Evolutionary conservation across 2,797 vertebrate genomes (phyloP).

Genomic region (Anguilla marmorata): DNA sequence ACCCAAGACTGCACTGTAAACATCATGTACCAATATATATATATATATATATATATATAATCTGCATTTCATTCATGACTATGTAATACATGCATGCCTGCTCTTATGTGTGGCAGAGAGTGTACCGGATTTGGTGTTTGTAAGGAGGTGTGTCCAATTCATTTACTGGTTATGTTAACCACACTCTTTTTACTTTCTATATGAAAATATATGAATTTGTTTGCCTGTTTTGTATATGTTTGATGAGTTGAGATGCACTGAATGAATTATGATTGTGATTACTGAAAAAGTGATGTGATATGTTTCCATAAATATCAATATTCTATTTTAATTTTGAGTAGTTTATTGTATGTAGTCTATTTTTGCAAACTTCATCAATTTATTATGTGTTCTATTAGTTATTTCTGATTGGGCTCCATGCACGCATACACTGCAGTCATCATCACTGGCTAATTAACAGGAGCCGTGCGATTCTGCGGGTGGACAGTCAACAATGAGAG

Average conservation of each 20-base stretch:
- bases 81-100: background rate
- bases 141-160: background rate
- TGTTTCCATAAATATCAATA: background rate
- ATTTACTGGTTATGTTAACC: background rate
- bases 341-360: background rate
- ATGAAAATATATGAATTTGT: no score
- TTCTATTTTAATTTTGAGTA: background rate
- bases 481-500: constrained; percentile 43
- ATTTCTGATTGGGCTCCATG: background rate
- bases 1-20: background rate
- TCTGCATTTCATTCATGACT: background rate
- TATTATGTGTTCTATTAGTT: background rate
- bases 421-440: constrained; percentile 7
- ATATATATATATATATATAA: background rate
- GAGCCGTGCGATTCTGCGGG: constrained; percentile 30
- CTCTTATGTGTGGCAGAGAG: background rate
- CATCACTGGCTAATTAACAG: constrained; percentile 18
- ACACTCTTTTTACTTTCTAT: background rate
- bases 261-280: background rate
- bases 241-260: no score
- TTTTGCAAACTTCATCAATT: background rate
- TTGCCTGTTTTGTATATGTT: no score
- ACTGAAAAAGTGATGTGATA: background rate
- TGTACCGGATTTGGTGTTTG: background rate
- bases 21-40: background rate